Evolutionary conservation across 2,797 vertebrate species (phyloP), one percentile per base, ranked within the genome.

Genomic region (Falco cherrug): DNA sequence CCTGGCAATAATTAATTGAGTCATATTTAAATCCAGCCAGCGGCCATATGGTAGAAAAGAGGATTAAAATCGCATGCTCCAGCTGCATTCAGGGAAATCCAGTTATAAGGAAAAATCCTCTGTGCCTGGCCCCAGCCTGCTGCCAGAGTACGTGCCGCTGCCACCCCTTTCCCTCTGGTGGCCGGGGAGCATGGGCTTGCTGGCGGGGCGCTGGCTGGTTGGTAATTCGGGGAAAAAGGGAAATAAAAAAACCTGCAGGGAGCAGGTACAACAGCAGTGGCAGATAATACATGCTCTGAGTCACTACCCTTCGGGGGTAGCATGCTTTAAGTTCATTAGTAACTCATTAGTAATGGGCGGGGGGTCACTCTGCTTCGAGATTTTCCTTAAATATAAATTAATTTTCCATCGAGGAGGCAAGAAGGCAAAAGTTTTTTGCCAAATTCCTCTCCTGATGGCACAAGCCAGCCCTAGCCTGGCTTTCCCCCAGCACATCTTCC

Each of bases 21-120:
- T 97, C 97, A 82, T 91, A 96, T 97, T 97, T 97, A 97, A 97
- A 89, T 78, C 92, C 94, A 95, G 91, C 84, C 96, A 90, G 78
- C 71, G 81, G 95, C 97, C 97, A 97, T 98, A 97, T 96, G 97
- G 95, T 61, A 63, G 92, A 89, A 94, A 96, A 97, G 96, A 93
- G 90, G 96, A 97, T 97, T 98, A 97, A 96, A 97, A 96, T 91
- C 48, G 78, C 93, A 95, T n/a, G 93, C 92, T 97, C 89, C 84
- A 81, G 85, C 91, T 76, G 39, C 90, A 94, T 93, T 59, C 64
- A 73, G 84, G 93, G 87, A 92, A 97, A 97, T 97, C 95, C 95
- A 93, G 81, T 87, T 98, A 96, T 6, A 9, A 75, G 84, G 80
- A 22, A 82, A 95, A 96, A 95, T 41, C 53, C 91, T 77, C 45